Conservation (phyloP, 2,113 vertebrate species). For the Perca flavescens region DNA sequence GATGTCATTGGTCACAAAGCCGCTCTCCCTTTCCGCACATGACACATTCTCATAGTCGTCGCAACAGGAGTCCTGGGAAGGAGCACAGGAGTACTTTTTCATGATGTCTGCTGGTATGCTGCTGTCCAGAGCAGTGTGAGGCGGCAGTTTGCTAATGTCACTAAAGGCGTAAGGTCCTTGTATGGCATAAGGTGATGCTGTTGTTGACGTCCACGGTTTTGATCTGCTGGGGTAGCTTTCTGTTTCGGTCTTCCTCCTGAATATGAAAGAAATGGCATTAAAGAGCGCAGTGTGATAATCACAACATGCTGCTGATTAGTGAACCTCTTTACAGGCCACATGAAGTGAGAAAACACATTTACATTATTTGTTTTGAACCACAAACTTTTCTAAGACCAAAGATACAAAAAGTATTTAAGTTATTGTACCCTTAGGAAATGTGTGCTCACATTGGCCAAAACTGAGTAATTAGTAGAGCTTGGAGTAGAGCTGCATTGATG, state of each 20-base stretch:
- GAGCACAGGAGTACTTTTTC: constrained; percentile 79
- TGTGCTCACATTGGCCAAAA: neutral
- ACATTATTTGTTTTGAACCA: neutral
- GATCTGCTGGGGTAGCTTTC: constrained; percentile 76
- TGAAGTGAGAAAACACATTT: neutral
- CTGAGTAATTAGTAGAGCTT: no score
- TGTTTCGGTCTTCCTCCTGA: constrained; percentile 84
- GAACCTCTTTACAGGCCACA: neutral
- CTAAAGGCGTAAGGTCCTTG: constrained; percentile 87
- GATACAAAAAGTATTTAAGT: neutral
- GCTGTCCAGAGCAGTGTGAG: constrained; percentile 78
- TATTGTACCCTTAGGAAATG: neutral
- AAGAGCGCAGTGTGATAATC: neutral
- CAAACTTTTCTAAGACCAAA: neutral
- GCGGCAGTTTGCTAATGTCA: constrained; percentile 83
- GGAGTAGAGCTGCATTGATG: neutral
- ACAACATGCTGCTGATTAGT: neutral
- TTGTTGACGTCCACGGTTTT: constrained; percentile 77
- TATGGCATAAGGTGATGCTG: constrained; percentile 66
- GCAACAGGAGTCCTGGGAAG: constrained; percentile 66
- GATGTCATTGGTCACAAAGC: constrained; percentile 95
- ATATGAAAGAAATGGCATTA: neutral
- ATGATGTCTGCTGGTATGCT: constrained; percentile 70
- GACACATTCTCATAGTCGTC: constrained; percentile 85
- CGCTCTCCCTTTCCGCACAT: constrained; percentile 81